phyloP scores from a whole-genome alignment of 2,888 invertebrate genomes.

The Ochropacha duplaris region DNA sequence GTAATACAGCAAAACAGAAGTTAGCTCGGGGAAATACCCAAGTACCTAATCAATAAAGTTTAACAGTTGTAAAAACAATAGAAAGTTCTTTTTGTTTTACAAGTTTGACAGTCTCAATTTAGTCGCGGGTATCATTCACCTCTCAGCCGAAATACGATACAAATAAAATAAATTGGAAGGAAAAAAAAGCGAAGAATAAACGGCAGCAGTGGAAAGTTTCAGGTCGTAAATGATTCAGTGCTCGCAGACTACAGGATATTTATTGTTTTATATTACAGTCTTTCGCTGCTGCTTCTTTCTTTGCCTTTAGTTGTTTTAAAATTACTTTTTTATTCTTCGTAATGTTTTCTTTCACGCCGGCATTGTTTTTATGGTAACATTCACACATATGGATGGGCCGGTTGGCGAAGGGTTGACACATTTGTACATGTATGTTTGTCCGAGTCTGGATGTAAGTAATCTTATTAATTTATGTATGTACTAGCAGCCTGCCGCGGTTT shows the following conservation, averaged over 20 bases:
- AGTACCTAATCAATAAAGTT: constrained; percentile 1
- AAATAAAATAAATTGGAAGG: constrained; percentile 26
- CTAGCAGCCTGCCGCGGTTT: too few relatives aligned
- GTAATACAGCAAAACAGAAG: background rate
- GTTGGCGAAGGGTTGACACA: too few relatives aligned
- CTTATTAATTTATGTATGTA: too few relatives aligned
- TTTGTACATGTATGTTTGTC: too few relatives aligned
- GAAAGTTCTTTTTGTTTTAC: background rate
- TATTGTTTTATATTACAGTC: constrained; percentile 23
- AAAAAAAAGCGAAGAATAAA: constrained; percentile 23
- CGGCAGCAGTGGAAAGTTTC: constrained; percentile 18
- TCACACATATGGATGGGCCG: too few relatives aligned
- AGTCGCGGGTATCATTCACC: constrained; percentile 16
- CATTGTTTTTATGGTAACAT: background rate
- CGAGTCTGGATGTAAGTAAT: too few relatives aligned
- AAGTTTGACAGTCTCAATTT: constrained; percentile 15
- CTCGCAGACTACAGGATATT: constrained; percentile 17
- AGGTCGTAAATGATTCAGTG: constrained; percentile 39
- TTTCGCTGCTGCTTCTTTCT: background rate
- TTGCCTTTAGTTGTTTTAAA: background rate
- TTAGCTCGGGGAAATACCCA: background rate
- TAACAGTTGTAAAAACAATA: background rate
- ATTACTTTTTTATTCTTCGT: background rate
- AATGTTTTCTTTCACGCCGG: background rate
- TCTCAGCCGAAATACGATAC: constrained; percentile 9